Evolutionary conservation across 2,797 vertebrate species (phyloP), one percentile per base, ranked within the genome.

Genomic region (Chloroceryle inda): DNA sequence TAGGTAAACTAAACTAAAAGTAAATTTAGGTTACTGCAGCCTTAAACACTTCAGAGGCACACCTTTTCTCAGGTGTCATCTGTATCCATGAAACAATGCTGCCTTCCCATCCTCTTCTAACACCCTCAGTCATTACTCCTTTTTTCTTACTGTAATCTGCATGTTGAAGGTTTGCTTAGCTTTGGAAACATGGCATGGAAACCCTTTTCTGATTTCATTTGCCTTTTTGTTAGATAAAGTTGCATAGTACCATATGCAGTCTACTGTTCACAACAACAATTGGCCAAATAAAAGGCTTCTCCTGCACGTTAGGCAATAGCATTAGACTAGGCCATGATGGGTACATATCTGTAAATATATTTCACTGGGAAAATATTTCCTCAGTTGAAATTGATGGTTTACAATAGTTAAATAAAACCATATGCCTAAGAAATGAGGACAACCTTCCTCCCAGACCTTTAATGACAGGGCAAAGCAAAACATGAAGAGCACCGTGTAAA

Each of bases 401-500:
- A 26, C 40, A 50, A 31, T 13, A 66, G 38, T 63, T 95, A 78
- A 98, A 91, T 58, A 92, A 86, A 95, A 42, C 10, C 82, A 35
- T 38, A 56, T 80, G 86, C 35, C 10, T 72, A 33, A 85, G 75
- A 77, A 85, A 74, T 49, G 72, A 8, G 7, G 38, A 29, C 38
- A 37, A 2, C 26, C 75, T 31, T 35, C 23, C 37, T 3, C 8
- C 13, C 19, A 77, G 69, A 49, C 61, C 90, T 95, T 86, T 92
- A 96, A 96, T 94, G 71, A 97, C 80, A 67, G 38, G 92, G 44
- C 1, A 10, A 93, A 89, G 72, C 52, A 71, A 68, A 95, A 92
- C 40, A 59, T 4, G 40, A 68, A 69, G 20, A 74, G 40, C 7
- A 1, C 6, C 38, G 40, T 49, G 26, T 58, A 59, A 75, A 66